Conservation (phyloP, 2,888 invertebrate genomes). For the Platerodrilus igneus region DNA sequence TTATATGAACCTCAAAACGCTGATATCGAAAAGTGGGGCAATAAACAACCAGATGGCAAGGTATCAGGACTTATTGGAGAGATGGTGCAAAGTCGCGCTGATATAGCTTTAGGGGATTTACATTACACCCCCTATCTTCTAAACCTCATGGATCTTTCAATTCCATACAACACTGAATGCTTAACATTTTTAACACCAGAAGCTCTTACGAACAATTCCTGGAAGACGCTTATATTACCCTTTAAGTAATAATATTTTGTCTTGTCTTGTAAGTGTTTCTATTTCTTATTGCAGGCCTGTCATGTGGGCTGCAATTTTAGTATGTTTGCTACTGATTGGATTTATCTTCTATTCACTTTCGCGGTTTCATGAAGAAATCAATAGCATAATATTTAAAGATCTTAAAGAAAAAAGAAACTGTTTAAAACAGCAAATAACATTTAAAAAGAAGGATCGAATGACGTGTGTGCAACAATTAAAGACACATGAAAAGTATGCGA, state of each 20-base stretch:
- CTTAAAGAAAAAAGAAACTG: constrained; percentile 30
- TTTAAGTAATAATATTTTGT: constrained; percentile 59
- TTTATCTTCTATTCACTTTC: constrained; percentile 63
- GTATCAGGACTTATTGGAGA: constrained; percentile 71
- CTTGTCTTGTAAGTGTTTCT: background rate
- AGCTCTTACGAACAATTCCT: constrained; percentile 73
- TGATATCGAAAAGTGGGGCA: constrained; percentile 65
- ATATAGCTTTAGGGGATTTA: constrained; percentile 72
- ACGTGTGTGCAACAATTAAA: too few species aligned
- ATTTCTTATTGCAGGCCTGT: constrained; percentile 46
- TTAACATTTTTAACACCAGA: constrained; percentile 81
- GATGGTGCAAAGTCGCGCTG: constrained; percentile 62
- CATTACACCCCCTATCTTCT: constrained; percentile 68
- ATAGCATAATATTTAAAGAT: constrained; percentile 19
- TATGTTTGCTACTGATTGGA: constrained; percentile 63
- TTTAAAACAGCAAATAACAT: constrained; percentile 12
- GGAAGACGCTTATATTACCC: constrained; percentile 77
- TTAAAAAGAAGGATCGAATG: too few species aligned
- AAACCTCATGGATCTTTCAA: constrained; percentile 66
- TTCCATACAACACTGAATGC: constrained; percentile 77
- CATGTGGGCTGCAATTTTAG: constrained; percentile 71
- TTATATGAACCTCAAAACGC: constrained; percentile 63
- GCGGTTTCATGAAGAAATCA: constrained; percentile 51
- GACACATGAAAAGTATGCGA: constrained; percentile 36
- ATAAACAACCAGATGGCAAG: constrained; percentile 57